phyloP scores from a whole-genome alignment of 1,140 invertebrate genomes.

The Lepidurus packardi region DNA sequence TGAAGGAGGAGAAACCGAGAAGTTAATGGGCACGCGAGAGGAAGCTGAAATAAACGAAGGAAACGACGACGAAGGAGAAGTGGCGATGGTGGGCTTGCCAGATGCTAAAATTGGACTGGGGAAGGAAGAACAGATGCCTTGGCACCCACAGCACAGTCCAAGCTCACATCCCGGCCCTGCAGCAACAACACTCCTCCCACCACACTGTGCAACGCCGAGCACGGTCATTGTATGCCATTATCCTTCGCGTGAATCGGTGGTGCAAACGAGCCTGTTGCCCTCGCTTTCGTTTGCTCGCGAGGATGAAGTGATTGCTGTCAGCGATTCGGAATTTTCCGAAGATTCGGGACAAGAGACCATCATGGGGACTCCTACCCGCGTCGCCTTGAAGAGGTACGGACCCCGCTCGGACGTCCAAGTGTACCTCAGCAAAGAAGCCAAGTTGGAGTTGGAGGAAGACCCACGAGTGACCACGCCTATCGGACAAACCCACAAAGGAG shows the following conservation, averaged over 20 bases:
- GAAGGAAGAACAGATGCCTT: slow-evolving; percentile 9
- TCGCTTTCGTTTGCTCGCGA: neutral
- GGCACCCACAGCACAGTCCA: neutral
- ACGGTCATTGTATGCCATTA: neutral
- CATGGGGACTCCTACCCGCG: slow-evolving; percentile 19
- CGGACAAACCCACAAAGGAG: slow-evolving; percentile 56
- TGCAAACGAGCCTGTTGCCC: neutral
- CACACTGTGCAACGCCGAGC: neutral
- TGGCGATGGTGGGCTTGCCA: slow-evolving; percentile 4
- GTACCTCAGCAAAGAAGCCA: slow-evolving; percentile 33
- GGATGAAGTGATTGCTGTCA: neutral
- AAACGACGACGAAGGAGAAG: slow-evolving; percentile 1
- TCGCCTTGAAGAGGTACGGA: slow-evolving; percentile 31
- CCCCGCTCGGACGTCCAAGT: slow-evolving; percentile 32
- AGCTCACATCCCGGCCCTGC: neutral
- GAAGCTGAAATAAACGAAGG: neutral
- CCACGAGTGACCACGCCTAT: slow-evolving; percentile 43
- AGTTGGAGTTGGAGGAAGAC: neutral
- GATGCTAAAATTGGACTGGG: slow-evolving; percentile 18
- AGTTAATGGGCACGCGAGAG: slow-evolving; percentile 17
- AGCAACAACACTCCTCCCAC: neutral
- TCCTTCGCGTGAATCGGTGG: neutral
- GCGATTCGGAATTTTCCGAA: neutral
- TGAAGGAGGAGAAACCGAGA: neutral
- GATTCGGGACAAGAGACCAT: neutral